Evolutionary conservation across 2,888 invertebrate species (phyloP), one percentile per base, ranked within the genome.

Genomic region (Drosophila mimetica): DNA sequence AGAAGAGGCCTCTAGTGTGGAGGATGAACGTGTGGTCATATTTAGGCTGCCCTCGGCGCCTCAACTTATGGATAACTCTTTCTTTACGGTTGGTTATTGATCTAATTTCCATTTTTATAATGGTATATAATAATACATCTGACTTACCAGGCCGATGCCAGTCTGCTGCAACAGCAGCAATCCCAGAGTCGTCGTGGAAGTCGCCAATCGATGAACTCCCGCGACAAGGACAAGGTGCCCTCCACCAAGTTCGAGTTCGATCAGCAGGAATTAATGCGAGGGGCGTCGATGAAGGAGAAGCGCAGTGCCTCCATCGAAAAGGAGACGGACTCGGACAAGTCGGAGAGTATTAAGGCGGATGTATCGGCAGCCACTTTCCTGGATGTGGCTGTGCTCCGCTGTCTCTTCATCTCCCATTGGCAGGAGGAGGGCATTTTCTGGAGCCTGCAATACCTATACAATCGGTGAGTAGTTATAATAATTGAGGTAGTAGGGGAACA

Each of bases 381-480:
- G 59, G 99, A 99, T 91, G 97, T 99, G 0, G 98, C 98, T 2
- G 98, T 99, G 0, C 92, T 99, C 57, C 94, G 99, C 53, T 99
- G 99, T 90, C 93, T 99, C 13, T 98, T 99, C 90, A 96, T 98
- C 69, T 95, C 97, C 0, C 98, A 98, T 89, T 99, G 99, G 99
- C 96, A 97, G 89, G 99, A 99, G 90, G 99, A 99, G 90, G 99
- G 99, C 0, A 96, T 99, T 11, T 97, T 96, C 91, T 99, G 99
- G 99, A 98, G 98, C 13, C 92, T 99, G 30, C 96, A 97, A 90
- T 99, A 96, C 92, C 93, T 97, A 73, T 96, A 96, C 86, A 97
- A 97, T 89, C 94, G 97, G 97, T 97, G 9, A 1, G 70, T 34
- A n/a, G 25, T 25, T n/a, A n/a, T n/a, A n/a, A n/a, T n/a, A n/a